Percentiles rank a stretch among this genome's conserved stretches.
Conservation (phyloP, 1,140 invertebrate species). For the Teleogryllus occipitalis region DNA sequence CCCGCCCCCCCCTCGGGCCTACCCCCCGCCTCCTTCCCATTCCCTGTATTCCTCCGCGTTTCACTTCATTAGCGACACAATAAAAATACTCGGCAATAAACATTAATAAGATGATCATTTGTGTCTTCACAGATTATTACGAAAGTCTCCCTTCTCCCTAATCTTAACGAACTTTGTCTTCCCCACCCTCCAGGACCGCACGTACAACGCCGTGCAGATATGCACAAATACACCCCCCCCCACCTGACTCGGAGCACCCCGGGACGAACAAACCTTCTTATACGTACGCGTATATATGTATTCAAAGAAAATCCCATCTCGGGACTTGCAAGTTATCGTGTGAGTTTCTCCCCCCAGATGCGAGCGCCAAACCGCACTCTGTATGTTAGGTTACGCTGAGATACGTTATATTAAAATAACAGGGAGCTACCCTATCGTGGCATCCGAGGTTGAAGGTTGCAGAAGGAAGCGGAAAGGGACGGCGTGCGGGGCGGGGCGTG, state of each 20-base stretch:
- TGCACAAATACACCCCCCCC: neutral
- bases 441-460: neutral
- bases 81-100: constrained; percentile 1
- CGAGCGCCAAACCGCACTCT: neutral
- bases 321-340: neutral
- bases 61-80: neutral
- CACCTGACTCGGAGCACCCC: neutral
- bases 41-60: neutral
- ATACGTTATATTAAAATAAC: constrained; percentile 6
- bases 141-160: neutral
- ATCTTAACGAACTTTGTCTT: constrained; percentile 1
- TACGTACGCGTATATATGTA: neutral
- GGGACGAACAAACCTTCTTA: neutral
- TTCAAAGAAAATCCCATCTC: constrained; percentile 4
- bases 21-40: neutral
- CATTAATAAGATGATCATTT: constrained; percentile 6
- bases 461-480: too few species aligned
- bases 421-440: neutral
- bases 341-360: neutral
- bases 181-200: neutral
- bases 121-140: constrained; percentile 4
- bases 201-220: neutral
- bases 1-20: neutral
- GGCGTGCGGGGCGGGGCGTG: too few species aligned
- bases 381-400: neutral